Conservation (phyloP, 2,888 invertebrate species). For the Caenorhabditis sulstoni region DNA sequence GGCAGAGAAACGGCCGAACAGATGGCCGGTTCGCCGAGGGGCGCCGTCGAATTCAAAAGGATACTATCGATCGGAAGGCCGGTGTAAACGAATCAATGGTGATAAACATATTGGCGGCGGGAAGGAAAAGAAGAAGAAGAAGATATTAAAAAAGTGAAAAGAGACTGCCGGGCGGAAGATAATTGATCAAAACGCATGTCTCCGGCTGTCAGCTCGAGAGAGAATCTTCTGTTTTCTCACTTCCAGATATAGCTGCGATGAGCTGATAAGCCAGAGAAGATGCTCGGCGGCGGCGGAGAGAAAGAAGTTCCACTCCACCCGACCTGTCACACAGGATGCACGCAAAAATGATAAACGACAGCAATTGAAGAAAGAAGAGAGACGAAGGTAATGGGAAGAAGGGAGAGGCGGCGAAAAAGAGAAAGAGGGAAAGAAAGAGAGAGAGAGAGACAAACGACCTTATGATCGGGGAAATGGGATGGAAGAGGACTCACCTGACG, state of each 20-base stretch:
- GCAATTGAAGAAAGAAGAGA: conserved; percentile 18
- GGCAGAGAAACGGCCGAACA: conserved; percentile 27
- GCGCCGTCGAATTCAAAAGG: conserved; percentile 42
- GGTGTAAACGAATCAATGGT: conserved; percentile 8
- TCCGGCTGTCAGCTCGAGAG: background rate
- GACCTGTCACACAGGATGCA: conserved; percentile 4
- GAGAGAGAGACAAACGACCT: conserved; percentile 29
- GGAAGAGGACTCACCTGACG: conserved; percentile 31
- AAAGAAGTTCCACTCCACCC: no score
- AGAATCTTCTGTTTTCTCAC: background rate
- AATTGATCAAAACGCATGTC: conserved; percentile 45
- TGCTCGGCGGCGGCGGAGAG: background rate
- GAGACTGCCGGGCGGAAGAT: conserved; percentile 9
- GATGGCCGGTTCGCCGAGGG: conserved; percentile 47
- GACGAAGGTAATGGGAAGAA: conserved; percentile 27
- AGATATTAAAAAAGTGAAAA: conserved; percentile 18
- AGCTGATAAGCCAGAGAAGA: conserved; percentile 9
- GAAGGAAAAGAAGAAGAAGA: background rate
- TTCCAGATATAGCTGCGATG: background rate
- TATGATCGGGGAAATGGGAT: conserved; percentile 38
- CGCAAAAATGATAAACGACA: conserved; percentile 37
- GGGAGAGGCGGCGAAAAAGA: conserved; percentile 28
- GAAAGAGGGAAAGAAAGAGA: conserved; percentile 29
- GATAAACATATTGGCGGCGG: conserved; percentile 17
- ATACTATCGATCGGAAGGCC: conserved; percentile 15